These are phyloP conservation scores for Semnopithecus entellus DNA, from an alignment of 2,113 vertebrate genomes.

Conservation along the genomic window DNA sequence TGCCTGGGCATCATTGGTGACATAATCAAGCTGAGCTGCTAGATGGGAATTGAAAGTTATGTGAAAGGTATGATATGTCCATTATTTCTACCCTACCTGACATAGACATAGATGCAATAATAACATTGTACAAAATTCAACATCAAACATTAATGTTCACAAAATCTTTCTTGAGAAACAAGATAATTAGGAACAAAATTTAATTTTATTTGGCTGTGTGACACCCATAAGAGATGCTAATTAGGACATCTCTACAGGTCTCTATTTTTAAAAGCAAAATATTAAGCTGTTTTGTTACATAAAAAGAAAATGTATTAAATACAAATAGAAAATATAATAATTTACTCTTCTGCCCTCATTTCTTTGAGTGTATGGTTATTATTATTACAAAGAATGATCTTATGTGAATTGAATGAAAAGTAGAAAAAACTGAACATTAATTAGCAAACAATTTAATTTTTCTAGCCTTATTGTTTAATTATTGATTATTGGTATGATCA, in stretches of 20 bases:
- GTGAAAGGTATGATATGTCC: not conserved
- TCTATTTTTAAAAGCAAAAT: not conserved
- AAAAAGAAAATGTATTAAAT: not conserved
- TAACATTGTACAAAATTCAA: not conserved
- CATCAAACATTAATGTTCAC: not conserved
- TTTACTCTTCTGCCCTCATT: not conserved
- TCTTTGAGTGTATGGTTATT: not conserved
- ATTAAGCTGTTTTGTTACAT: not conserved
- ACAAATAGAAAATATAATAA: not conserved
- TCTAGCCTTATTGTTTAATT: not conserved
- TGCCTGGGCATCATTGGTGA: not conserved
- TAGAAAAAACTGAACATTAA: not conserved
- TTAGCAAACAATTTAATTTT: constrained; percentile 14
- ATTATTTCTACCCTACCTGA: not conserved
- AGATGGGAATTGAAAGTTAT: not conserved
- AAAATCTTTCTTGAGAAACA: not conserved
- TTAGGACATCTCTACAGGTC: not conserved
- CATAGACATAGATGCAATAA: not conserved
- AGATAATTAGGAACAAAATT: not conserved
- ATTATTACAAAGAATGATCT: not conserved
- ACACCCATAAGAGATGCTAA: not conserved
- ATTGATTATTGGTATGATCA: not conserved
- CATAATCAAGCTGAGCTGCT: not conserved
- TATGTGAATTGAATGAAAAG: not conserved
- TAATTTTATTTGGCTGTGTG: not conserved